Base-by-base conservation (phyloP, 35 echinoderm and acorn worm species). In the Stichopus chloronotus region DNA sequence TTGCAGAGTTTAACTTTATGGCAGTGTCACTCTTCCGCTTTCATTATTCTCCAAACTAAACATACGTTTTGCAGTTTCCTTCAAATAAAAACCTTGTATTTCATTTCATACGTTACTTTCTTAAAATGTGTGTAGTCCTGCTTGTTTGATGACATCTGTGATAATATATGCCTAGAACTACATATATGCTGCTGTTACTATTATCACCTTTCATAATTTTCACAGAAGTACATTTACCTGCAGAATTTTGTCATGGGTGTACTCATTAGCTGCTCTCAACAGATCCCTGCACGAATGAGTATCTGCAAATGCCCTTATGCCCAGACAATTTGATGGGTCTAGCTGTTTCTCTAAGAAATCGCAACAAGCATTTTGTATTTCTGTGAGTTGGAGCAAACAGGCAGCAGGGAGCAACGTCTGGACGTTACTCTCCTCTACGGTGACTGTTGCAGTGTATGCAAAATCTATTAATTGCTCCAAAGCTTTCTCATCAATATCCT, bases 281-380 rank as follows among this genome's bases (percentile, higher is more conserved):
- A 99, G 78, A 76, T 99, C 97, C 21, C 95, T 79, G 58, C 97
- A 96, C 4, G 97, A 91, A 78, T 96, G 95, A 9, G 97, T 96
- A 56, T 99, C 97, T 17, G 97, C 97, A 89, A 99, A 99, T 53
- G 97, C 97, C 53, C 97, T 85, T 56, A 99, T 99, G 68, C 97
- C 97, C 4, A 99, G 94, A 94, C 97, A 96, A 76, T 98, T 99
- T 78, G 95, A 96, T 8, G 97, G 97, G 65, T 96, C 95, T 53
- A 96, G 81, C 84, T 99, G 97, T 52, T 95, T 86, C 81, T 99
- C 95, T 7, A 99, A 91, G 79, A 99, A 99, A 55, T 99, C 97
- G 71, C 97, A 99, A 58, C 97, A 96, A 52, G 97, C 97, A 61
- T 96, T 95, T 92, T 99, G 97, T 69, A 99, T 99, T 87, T 99